Evolutionary conservation across 2,888 invertebrate genomes (phyloP), one percentile per base, ranked within the genome.

Genomic region (Heteropelma amictum): DNA sequence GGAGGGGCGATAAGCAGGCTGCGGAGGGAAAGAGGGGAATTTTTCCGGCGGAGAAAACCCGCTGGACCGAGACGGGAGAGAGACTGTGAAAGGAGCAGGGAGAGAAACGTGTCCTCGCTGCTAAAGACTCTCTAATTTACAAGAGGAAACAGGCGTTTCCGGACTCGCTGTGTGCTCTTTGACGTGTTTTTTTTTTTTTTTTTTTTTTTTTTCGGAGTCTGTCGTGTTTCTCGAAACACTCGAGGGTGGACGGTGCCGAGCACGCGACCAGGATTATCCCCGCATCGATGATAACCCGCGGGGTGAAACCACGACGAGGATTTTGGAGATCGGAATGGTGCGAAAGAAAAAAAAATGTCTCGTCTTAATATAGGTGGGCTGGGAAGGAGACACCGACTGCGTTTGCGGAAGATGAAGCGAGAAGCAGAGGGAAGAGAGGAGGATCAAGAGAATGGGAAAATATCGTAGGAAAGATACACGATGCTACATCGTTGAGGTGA

Each of bases 121-220:
- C 7, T 51, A 60, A 12, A 8, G 40, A 26, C 69, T 40, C 70
- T 67, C 79, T 81, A 82, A 84, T 82, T 84, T 82, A 81, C 76
- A 80, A 78, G 76, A 77, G 80, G 69, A 80, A 82, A 80, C 81
- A 80, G 77, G 79, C 82, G 81, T 84, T 85, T 85, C 85, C 85
- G 84, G 83, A 81, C 80, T 80, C 77, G n/a, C n/a, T n/a, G n/a
- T n/a, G n/a, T n/a, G n/a, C n/a, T n/a, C n/a, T n/a, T n/a, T n/a
- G n/a, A n/a, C n/a, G n/a, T n/a, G n/a, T n/a, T n/a, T n/a, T n/a
- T n/a, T n/a, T n/a, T n/a, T n/a, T n/a, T n/a, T n/a, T n/a, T n/a
- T n/a, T n/a, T n/a, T n/a, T n/a, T n/a, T n/a, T n/a, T n/a, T n/a
- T n/a, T n/a, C n/a, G n/a, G n/a, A n/a, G n/a, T 82, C 82, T 79